phyloP scores from a whole-genome alignment of 2,113 vertebrate species.

The Paraplagusia blochii region DNA sequence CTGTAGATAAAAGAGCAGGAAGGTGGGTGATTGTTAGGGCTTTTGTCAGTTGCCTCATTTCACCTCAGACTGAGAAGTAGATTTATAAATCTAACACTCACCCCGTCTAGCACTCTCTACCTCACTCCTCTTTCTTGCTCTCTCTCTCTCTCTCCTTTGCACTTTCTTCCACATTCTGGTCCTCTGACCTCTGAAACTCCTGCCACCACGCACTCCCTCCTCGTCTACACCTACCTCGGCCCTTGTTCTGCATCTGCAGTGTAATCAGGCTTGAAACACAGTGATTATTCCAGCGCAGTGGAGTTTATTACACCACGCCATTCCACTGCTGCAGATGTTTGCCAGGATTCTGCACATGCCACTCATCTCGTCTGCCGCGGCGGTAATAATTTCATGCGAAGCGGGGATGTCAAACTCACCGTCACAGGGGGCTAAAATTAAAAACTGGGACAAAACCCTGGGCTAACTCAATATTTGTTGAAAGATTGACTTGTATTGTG shows the following conservation, averaged over 20 bases:
- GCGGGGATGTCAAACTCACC: too few relatives aligned
- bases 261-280: conserved; percentile 51
- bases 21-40: conserved; percentile 25
- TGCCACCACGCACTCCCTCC: conserved; percentile 25
- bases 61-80: conserved; percentile 35
- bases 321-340: conserved; percentile 27
- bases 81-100: conserved; percentile 26
- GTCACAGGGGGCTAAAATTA: too few relatives aligned
- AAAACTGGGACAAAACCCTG: too few relatives aligned
- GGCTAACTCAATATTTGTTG: too few relatives aligned
- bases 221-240: conserved; percentile 24
- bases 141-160: too few relatives aligned
- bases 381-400: conserved; percentile 31
- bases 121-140: too few relatives aligned
- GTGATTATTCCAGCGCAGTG: conserved; percentile 52
- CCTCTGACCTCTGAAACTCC: neutral
- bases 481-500: too few relatives aligned
- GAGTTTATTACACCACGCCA: conserved; percentile 43
- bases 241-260: conserved; percentile 15
- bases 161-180: neutral
- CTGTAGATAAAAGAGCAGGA: conserved; percentile 41
- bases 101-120: conserved; percentile 9
- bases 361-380: conserved; percentile 2
- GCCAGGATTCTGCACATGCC: conserved; percentile 11
- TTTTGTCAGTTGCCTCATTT: conserved; percentile 32